Evolutionary conservation across 2,113 vertebrate genomes (phyloP).

Genomic region (Macrotis lagotis): DNA sequence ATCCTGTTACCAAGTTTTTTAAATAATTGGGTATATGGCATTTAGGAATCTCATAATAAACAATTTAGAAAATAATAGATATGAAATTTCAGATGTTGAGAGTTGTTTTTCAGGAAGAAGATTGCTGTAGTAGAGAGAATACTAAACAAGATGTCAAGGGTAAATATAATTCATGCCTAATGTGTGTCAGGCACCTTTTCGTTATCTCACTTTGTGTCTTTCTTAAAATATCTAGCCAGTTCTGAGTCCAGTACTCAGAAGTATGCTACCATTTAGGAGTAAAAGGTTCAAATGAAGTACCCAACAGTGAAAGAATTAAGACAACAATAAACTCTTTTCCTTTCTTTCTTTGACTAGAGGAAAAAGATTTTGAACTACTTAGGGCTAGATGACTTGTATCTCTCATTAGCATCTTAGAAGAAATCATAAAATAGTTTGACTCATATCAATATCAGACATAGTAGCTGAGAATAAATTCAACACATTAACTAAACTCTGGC

Average conservation of each 20-base stretch:
- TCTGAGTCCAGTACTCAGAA: neutral
- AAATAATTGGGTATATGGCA: neutral
- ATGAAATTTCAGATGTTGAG: neutral
- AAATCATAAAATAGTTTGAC: neutral
- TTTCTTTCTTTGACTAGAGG: neutral
- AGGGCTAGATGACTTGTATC: neutral
- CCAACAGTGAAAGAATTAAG: neutral
- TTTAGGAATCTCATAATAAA: neutral
- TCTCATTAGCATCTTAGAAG: neutral
- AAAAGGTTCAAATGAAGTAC: neutral
- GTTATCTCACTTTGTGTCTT: neutral
- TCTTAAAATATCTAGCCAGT: neutral
- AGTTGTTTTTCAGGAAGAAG: neutral
- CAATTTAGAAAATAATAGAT: neutral
- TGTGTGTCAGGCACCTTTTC: neutral
- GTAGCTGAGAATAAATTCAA: neutral
- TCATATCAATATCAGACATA: neutral
- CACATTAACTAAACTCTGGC: neutral
- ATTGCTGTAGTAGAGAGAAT: neutral
- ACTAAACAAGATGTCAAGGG: neutral
- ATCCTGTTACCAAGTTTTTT: neutral
- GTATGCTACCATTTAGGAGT: neutral
- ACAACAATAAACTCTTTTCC: neutral
- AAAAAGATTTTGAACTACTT: neutral
- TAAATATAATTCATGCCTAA: neutral